Conservation (phyloP, 2,797 vertebrate species). For the Erethizon dorsatum region DNA sequence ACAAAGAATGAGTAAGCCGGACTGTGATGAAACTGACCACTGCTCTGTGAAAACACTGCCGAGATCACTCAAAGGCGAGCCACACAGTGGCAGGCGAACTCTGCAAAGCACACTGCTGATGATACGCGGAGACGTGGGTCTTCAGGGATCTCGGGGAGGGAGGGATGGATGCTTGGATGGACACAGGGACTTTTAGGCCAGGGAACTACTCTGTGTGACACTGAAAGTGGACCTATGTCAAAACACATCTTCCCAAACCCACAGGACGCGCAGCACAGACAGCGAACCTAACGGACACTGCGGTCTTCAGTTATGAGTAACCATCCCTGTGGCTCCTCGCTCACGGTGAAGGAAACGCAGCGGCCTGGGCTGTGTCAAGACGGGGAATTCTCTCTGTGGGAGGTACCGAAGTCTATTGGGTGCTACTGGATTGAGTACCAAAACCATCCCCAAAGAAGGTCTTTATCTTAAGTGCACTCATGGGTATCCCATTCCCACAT, state of each 20-base stretch:
- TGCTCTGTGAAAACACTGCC: too few relatives aligned
- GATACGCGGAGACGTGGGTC: background rate
- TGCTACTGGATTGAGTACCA: fast-evolving
- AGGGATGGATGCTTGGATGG: fast-evolving
- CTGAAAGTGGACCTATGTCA: background rate
- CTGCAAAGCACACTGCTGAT: background rate
- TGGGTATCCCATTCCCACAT: background rate
- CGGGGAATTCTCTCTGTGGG: background rate
- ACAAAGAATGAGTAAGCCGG: too few relatives aligned
- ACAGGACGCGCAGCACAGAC: too few relatives aligned
- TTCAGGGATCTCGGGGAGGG: background rate
- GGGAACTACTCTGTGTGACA: background rate
- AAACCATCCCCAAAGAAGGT: background rate
- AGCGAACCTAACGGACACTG: background rate
- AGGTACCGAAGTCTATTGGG: background rate
- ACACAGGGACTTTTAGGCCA: background rate
- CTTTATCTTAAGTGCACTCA: background rate
- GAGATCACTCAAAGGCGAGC: background rate
- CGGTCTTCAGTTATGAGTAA: background rate
- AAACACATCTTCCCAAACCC: background rate
- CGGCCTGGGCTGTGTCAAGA: background rate
- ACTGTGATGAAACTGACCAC: too few relatives aligned
- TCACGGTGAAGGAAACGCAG: background rate
- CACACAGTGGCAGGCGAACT: background rate
- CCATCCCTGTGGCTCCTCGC: fast-evolving